Percentiles rank a stretch among this genome's conserved stretches.
These are phyloP conservation scores for Eudasyphora cyanicolor DNA, from an alignment of 2,888 invertebrate species.

Conservation along the genomic window DNA sequence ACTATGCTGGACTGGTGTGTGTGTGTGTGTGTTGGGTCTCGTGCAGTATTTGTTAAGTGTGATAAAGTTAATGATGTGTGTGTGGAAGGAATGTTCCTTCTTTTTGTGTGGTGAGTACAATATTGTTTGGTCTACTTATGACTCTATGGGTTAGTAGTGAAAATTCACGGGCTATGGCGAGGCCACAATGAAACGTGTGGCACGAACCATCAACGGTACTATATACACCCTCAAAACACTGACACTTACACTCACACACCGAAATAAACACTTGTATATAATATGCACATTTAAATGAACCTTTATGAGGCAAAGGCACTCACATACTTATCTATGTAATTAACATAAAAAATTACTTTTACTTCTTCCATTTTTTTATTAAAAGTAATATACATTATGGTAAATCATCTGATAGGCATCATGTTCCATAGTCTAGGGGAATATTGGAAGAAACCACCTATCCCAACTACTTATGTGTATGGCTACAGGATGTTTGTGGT, in stretches of 20 bases:
- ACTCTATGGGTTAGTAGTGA: slow-evolving; percentile 19
- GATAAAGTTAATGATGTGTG: slow-evolving; percentile 27
- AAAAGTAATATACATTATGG: not conserved
- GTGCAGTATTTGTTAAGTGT: slow-evolving; percentile 17
- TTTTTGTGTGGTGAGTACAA: not conserved
- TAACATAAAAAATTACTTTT: slow-evolving; percentile 51
- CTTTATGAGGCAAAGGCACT: slow-evolving; percentile 38
- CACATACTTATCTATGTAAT: slow-evolving; percentile 48
- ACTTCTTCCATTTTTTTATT: slow-evolving; percentile 22
- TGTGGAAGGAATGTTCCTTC: not conserved
- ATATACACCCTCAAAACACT: too few species aligned
- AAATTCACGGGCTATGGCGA: not conserved
- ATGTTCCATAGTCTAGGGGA: not conserved
- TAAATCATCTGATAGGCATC: not conserved
- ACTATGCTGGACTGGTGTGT: not conserved
- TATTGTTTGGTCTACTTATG: not conserved
- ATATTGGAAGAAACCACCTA: too few species aligned
- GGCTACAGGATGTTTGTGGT: too few species aligned
- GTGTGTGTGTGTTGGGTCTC: not conserved
- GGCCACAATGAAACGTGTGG: not conserved
- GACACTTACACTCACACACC: not conserved
- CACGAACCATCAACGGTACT: not conserved
- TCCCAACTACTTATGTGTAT: too few species aligned
- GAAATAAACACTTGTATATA: slow-evolving; percentile 11
- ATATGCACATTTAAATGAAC: slow-evolving; percentile 59